Base-by-base conservation (phyloP, 2,113 vertebrate species). In the cat (Felis catus) region DNA sequence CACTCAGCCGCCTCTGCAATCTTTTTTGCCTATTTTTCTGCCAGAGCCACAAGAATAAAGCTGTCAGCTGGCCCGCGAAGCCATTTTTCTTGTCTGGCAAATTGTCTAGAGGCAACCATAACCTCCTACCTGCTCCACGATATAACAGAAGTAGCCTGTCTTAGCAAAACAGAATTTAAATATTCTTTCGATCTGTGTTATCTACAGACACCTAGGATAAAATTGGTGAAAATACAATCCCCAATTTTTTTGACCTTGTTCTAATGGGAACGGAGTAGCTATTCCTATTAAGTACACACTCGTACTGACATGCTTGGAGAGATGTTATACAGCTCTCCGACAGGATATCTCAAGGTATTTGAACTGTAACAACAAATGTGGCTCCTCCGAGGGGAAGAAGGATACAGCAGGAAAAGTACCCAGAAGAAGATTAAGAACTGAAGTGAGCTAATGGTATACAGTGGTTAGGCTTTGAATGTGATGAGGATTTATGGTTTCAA, bases 61-160 rank as follows among this genome's bases (percentile, higher is more conserved):
- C 98, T 99, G 99, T 99, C 98, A 99, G 95, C 97, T 97, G 96
- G 94, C 97, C 97, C 94, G 74, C 79, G 61, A 92, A 98, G 98
- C 97, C 97, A 98, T 99, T 98, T 98, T 98, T 99, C 98, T 98
- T 98, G 98, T 98, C 98, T 98, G 97, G 98, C 97, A 98, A 99
- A 98, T 98, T 98, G 98, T 98, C 98, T 98, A 98, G 97, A 97
- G 97, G 96, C 97, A 98, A 97, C 98, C 96, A 97, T 98, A 99
- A 98, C 98, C 98, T 98, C 98, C 98, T 98, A 97, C 97, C 97
- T 98, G 98, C 97, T 98, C 91, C 89, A 88, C 98, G 98, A 92
- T 97, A 95, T 97, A 98, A 96, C 76, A 97, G 97, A 98, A 98
- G 96, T 94, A 98, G 70, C 97, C 98, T 97, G 88, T 96, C 98